Conservation (phyloP, 2,888 invertebrate genomes). For the Malthinus flaveolus region DNA sequence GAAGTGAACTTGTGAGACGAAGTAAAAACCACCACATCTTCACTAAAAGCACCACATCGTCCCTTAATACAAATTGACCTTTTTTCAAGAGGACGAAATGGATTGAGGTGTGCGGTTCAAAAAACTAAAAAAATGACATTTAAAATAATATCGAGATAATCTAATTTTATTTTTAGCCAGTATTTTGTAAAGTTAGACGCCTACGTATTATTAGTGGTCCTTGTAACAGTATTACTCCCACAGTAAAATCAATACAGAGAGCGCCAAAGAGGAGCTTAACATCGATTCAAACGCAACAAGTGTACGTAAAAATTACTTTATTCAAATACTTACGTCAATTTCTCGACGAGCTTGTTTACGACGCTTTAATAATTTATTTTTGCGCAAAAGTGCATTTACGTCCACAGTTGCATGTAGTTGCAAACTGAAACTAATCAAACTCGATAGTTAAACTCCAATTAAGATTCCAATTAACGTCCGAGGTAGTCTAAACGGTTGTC, state of each 20-base stretch:
- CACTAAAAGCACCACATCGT: too few species aligned
- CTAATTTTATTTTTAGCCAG: conserved; percentile 27
- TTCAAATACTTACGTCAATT: conserved; percentile 29
- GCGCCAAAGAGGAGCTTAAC: conserved; percentile 34
- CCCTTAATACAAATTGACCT: too few species aligned
- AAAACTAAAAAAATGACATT: not conserved
- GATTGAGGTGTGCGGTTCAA: not conserved
- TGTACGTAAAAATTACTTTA: conserved; percentile 30
- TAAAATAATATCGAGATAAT: conserved; percentile 3
- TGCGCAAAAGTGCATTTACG: too few species aligned
- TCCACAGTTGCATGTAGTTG: too few species aligned
- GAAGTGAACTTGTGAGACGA: too few species aligned
- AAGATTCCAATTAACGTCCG: too few species aligned
- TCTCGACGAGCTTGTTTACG: conserved; percentile 30
- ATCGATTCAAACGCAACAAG: conserved; percentile 32
- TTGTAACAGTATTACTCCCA: conserved; percentile 31
- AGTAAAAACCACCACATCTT: too few species aligned
- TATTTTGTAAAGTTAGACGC: conserved; percentile 26
- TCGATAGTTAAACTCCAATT: too few species aligned
- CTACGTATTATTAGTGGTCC: conserved; percentile 28
- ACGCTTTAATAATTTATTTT: conserved; percentile 14
- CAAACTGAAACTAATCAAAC: too few species aligned
- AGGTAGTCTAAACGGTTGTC: too few species aligned
- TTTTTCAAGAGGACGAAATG: not conserved
- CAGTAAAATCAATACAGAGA: conserved; percentile 33